Conservation (phyloP, 37 sponge, comb jelly and placozoan species). For the Lycopodina hypogea region DNA sequence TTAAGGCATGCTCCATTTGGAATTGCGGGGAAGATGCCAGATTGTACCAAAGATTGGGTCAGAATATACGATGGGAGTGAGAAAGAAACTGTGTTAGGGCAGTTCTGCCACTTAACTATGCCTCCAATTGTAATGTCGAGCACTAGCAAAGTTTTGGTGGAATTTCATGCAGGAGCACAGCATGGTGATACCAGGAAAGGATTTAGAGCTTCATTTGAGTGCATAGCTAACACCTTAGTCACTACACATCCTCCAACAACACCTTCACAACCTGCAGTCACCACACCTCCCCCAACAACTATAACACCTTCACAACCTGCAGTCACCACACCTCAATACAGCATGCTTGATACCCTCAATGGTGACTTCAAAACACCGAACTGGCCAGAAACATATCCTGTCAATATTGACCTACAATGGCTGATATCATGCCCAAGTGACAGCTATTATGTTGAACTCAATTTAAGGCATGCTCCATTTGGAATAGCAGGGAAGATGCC, state of each 20-base stretch:
- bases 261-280: not conserved
- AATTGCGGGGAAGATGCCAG: conserved; percentile 10
- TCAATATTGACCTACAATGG: conserved; percentile 3
- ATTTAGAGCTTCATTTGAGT: conserved; percentile 5
- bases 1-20: not conserved
- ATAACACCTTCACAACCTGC: too few species aligned
- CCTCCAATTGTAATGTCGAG: not conserved
- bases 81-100: not conserved
- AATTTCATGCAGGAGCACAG: not conserved
- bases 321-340: not conserved
- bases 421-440: not conserved
- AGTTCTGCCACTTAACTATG: not conserved
- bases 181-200: not conserved
- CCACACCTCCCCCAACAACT: not conserved
- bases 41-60: not conserved
- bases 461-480: not conserved
- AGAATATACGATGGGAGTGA: not conserved
- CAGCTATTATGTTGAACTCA: not conserved
- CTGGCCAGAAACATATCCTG: conserved; percentile 29
- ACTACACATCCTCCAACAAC: not conserved
- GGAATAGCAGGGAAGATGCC: conserved; percentile 12
- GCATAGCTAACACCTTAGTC: too few species aligned
- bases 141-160: not conserved
- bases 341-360: not conserved
- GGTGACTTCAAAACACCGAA: conserved; percentile 10